Base-by-base conservation (phyloP, 2,113 vertebrate species). In the Sander vitreus region DNA sequence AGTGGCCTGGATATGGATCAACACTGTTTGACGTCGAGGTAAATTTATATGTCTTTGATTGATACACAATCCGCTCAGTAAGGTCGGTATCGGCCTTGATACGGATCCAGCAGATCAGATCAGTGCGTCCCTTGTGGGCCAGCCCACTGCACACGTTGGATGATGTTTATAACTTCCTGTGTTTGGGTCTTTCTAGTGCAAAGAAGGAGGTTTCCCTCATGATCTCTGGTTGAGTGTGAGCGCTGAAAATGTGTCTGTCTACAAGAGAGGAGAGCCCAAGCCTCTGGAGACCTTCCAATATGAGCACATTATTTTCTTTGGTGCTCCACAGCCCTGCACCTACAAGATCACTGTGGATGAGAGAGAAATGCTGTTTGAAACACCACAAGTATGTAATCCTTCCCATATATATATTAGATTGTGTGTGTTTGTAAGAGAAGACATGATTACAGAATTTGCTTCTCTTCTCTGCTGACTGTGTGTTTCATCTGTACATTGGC, bases 321-420 rank as follows among this genome's bases (percentile, higher is more conserved):
- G 97, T 16, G 96, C 96, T 19, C 97, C 96, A 0, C 96, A 96
- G 76, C 92, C 96, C 72, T 97, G 96, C 92, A 97, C 96, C 60
- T 98, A 97, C 92, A 97, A 97, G 92, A 96, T 98, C 88, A 98
- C 96, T 0, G 97, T 98, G 92, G 97, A 97, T n/a, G 97, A 97
- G 83, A 95, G 97, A 80, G 97, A 98, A 92, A 97, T 98, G 97
- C 96, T 97, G 90, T 98, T 98, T 81, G 96, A 98, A 87, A 98
- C 97, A 11, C 94, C 96, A 13, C 96, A 97, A 96, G 97, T 98
- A 91, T 13, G 11, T 72, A 0, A 58, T 8, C 9, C 18, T 57
- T 10, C 13, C 19, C 25, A 6, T 18, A 54, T 13, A 54, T 13
- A 47, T 30, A 10, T 50, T 3, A 59, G 10, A 23, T 30, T 53